Base-by-base conservation (phyloP, 2,888 invertebrate genomes). In the Polyommatus icarus region DNA sequence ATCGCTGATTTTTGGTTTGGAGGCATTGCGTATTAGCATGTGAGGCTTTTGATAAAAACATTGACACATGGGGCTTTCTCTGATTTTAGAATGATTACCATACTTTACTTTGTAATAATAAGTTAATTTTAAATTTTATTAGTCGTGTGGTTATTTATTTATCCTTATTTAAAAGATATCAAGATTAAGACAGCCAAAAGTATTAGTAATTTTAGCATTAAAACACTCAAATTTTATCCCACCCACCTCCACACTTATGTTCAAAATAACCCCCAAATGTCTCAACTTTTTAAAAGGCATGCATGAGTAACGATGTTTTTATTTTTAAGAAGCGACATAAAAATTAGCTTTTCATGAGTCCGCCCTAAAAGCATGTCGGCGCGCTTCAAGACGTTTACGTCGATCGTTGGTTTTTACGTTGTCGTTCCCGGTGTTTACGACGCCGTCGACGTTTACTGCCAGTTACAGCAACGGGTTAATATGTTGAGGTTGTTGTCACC, bases 371-470 rank as follows among this genome's bases (percentile, higher is more conserved):
- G 86, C 84, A 80, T 85, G 87, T 87, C 87, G 84, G 84, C 83
- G 82, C 82, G 82, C 82, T 77, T 81, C 82, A 86, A 88, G 89
- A 89, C 91, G 90, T 94, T 94, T 93, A 93, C 89, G 82, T 88
- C 83, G 86, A 83, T 89, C 92, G 88, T 94, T 89, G 86, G 88
- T 90, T 94, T 94, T 93, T 93, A 94, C 89, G 89, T 86, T 83
- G 84, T 87, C 87, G 85, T 92, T 89, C 81, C 82, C 82, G 81
- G 82, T 90, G 88, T 93, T 93, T 93, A 93, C 88, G 91, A 89
- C 79, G 83, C 80, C 85, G 88, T 88, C 89, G 89, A 84, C 85
- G 82, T 85, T 92, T 91, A 93, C 87, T 90, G 89, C 91, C 89
- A 92, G 78, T 92, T 86, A 85, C 83, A 83, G 83, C 85, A 89